Base-by-base conservation (phyloP, 92 coral and sea anemone species). In the Pocillopora meandrina region DNA sequence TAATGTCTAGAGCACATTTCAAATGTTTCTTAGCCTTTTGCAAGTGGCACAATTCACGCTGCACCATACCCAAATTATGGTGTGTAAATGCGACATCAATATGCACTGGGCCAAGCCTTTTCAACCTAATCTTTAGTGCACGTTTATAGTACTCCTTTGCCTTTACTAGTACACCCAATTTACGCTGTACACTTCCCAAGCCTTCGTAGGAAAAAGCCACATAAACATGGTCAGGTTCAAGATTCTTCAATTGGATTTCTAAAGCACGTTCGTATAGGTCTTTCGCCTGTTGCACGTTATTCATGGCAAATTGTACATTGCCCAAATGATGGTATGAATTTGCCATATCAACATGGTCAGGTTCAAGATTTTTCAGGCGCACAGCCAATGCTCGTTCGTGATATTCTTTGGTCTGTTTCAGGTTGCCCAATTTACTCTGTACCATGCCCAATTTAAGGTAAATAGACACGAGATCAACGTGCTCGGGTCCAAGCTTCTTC, bases 21-120 rank as follows among this genome's bases (percentile, higher is more conserved):
- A 9, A 80, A 79, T 58, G 64, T 36, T 61, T 33, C 57, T 80
- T 83, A 52, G 91, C 91, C 79, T 70, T 71, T 15, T 88, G 16
- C n/a, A 34, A 33, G 3, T 52, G 35, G 19, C 80, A 55, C 66
- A 87, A 23, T 17, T 75, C 36, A 52, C 11, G 52, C 31, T 79
- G 71, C 70, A 77, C 71, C 33, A 0, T 10, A 58, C 88, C 88
- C 49, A 88, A 67, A 61, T 77, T 14, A 18, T 65, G 9, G 75
- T 70, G 81, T 13, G 72, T 18, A 63, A 23, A 26, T 23, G 89
- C 89, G 13, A 84, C 82, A 64, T 76, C 89, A 57, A 58, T 57
- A 70, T 85, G 82, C 26, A 64, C 72, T 14, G 66, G 52, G n/a
- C 89, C 84, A n/a, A 77, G 70, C 67, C 49, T 67, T 56, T 77